Evolutionary conservation across 2,888 invertebrate genomes (phyloP).

Genomic region (Pristionchus arcanus): DNA sequence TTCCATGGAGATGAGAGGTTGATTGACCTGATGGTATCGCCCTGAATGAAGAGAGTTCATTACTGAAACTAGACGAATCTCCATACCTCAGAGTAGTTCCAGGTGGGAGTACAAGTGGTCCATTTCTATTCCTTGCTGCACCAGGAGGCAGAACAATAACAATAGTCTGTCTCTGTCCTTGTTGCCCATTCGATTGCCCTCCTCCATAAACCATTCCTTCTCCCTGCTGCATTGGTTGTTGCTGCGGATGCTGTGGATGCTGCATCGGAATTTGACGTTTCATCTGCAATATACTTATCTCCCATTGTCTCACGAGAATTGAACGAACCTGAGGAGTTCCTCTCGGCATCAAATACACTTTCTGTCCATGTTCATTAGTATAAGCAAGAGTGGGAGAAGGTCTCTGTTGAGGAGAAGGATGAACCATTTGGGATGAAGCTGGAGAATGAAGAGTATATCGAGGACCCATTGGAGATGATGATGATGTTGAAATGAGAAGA

Average conservation of each 20-base stretch:
- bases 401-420: neutral
- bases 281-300: neutral
- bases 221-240: constrained; percentile 6
- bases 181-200: neutral
- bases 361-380: constrained; percentile 42
- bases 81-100: neutral
- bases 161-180: constrained; percentile 33
- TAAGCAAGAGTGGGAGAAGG: constrained; percentile 27
- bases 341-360: constrained; percentile 35
- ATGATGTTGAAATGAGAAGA: constrained; percentile 32
- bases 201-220: constrained; percentile 19
- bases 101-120: constrained; percentile 3
- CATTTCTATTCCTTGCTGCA: neutral
- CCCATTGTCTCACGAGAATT: neutral
- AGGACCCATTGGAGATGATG: neutral
- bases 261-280: neutral
- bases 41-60: neutral
- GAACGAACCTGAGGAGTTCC: neutral
- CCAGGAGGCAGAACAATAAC: constrained; percentile 29
- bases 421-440: neutral
- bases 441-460: constrained; percentile 8
- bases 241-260: neutral
- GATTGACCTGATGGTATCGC: neutral
- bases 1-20: neutral
- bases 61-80: neutral